Percentiles rank a stretch among this genome's conserved stretches.
phyloP scores from a whole-genome alignment of 2,113 vertebrate genomes.

The Sceloporus undulatus region DNA sequence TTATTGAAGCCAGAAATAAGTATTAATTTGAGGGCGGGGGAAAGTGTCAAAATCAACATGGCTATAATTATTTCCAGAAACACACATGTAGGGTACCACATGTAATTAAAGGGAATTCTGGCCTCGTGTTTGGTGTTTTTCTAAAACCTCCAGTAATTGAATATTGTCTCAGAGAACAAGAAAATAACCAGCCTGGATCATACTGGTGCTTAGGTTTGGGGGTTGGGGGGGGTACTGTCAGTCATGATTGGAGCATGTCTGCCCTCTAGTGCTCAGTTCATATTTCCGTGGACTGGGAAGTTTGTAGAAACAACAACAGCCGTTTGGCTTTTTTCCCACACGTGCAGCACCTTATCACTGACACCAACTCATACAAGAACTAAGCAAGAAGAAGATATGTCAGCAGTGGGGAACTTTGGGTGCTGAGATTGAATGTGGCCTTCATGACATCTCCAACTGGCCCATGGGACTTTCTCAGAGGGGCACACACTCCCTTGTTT shows the following conservation, averaged over 20 bases:
- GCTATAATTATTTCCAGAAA: not conserved
- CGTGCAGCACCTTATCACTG: not conserved
- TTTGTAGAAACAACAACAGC: not conserved
- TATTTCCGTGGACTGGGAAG: not conserved
- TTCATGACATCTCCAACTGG: no score
- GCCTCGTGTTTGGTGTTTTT: not conserved
- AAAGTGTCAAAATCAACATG: not conserved
- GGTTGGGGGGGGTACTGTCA: not conserved
- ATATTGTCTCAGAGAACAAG: not conserved
- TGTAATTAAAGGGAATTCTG: not conserved
- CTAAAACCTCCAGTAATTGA: not conserved
- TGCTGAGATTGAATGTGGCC: no score
- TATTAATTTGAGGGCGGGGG: not conserved
- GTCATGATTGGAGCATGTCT: not conserved
- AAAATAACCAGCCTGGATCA: not conserved
- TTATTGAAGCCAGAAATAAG: not conserved
- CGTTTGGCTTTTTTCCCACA: not conserved
- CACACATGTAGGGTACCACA: no score
- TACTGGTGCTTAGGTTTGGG: not conserved
- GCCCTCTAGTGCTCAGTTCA: conserved; percentile 26
- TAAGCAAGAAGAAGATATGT: not conserved
- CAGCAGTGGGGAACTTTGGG: no score
- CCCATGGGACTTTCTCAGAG: no score
- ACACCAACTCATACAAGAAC: not conserved
- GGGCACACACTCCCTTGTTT: no score